Evolutionary conservation across 2,888 invertebrate genomes (phyloP).

Genomic region (Tetragonisca angustula): DNA sequence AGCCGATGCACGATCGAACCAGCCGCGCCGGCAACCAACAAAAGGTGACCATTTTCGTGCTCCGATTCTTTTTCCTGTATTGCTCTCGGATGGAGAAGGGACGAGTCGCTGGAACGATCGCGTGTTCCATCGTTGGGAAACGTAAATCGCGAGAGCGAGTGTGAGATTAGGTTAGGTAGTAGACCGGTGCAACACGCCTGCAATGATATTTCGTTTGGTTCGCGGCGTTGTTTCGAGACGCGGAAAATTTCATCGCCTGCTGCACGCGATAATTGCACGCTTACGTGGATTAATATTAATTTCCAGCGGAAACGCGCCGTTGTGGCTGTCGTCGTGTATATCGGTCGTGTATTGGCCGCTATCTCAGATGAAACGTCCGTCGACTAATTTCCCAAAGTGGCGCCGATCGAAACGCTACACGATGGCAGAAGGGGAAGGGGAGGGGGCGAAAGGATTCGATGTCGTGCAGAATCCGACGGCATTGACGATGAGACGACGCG

Average conservation of each 20-base stretch:
- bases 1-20: constrained; percentile 16
- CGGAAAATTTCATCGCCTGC: background rate
- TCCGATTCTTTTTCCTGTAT: constrained; percentile 19
- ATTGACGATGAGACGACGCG: constrained; percentile 2
- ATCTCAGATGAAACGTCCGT: constrained; percentile 45
- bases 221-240: background rate
- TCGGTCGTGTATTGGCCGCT: background rate
- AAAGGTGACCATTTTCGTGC: constrained; percentile 26
- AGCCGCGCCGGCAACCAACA: background rate
- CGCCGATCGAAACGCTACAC: constrained; percentile 18
- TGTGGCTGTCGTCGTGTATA: background rate
- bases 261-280: background rate
- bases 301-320: background rate
- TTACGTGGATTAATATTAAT: constrained; percentile 12
- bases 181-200: background rate
- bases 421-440: background rate
- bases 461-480: constrained; percentile 13
- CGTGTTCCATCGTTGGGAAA: background rate
- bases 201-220: background rate
- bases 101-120: background rate
- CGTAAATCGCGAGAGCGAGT: background rate
- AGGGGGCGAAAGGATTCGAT: constrained; percentile 21
- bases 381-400: constrained; percentile 47
- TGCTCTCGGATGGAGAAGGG: background rate
- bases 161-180: background rate